A percentile compares a stretch with the other conserved stretches of the same genome.
phyloP scores from a whole-genome alignment of 2,888 invertebrate genomes.

The Cinara cedri region DNA sequence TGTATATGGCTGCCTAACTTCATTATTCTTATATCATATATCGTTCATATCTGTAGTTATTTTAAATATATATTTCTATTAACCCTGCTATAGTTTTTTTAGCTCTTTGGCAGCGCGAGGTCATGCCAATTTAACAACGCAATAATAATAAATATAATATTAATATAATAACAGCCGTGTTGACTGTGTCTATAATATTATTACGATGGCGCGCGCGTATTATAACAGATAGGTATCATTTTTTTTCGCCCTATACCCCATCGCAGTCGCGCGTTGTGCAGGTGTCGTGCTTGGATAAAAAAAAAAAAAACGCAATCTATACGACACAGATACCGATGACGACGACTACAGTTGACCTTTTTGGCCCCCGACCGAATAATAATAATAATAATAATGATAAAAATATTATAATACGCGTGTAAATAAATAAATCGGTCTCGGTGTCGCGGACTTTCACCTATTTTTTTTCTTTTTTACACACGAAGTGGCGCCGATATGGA shows the following conservation, averaged over 20 bases:
- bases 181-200: too few species aligned
- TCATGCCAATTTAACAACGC: too few species aligned
- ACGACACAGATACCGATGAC: neutral
- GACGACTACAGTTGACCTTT: constrained; percentile 19
- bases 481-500: neutral
- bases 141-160: too few species aligned
- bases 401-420: neutral
- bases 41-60: too few species aligned
- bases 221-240: constrained; percentile 21
- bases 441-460: constrained; percentile 33
- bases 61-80: too few species aligned
- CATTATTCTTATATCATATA: too few species aligned
- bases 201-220: too few species aligned
- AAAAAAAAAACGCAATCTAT: neutral
- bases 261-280: neutral
- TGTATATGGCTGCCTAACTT: too few species aligned
- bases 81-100: too few species aligned
- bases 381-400: neutral
- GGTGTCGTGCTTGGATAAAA: constrained; percentile 1
- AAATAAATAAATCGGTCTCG: neutral
- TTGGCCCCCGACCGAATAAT: constrained; percentile 12
- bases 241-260: constrained; percentile 23
- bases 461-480: neutral
- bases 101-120: too few species aligned
- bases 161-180: too few species aligned